Percentiles rank a stretch among this genome's conserved stretches.
Evolutionary conservation across 1,140 invertebrate species (phyloP).

Genomic region (Aphelenchoides besseyi): DNA sequence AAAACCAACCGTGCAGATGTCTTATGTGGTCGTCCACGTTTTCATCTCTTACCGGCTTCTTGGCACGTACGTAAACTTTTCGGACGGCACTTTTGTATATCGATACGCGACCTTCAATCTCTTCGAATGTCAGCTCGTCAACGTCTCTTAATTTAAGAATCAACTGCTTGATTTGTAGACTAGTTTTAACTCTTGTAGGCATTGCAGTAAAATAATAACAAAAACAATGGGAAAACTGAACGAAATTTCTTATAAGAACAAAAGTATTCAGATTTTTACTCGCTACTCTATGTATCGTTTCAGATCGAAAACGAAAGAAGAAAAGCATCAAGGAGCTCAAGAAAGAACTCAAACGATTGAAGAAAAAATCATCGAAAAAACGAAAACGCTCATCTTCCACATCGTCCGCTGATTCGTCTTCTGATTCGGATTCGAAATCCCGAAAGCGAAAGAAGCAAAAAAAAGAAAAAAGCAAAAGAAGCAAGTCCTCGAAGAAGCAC

Average conservation of each 20-base stretch:
- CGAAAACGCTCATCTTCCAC: constrained; percentile 15
- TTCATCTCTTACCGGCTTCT: too few relatives aligned
- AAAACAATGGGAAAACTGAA: too few relatives aligned
- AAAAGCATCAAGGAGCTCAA: constrained; percentile 25
- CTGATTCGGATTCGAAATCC: not conserved
- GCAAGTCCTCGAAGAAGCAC: constrained; percentile 12
- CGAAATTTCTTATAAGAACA: too few relatives aligned
- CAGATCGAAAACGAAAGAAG: constrained; percentile 25
- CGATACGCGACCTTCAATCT: too few relatives aligned
- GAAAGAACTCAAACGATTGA: constrained; percentile 21
- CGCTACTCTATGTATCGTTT: not conserved
- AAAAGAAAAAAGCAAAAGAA: constrained; percentile 4
- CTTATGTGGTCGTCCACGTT: too few relatives aligned
- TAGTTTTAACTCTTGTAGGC: too few relatives aligned
- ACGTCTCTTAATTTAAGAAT: too few relatives aligned
- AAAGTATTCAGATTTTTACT: not conserved
- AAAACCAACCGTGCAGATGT: too few relatives aligned
- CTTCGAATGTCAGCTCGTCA: too few relatives aligned
- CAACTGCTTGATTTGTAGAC: too few relatives aligned
- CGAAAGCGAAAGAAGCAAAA: constrained; percentile 6
- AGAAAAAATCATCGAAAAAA: constrained; percentile 15
- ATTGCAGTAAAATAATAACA: constrained; percentile 3
- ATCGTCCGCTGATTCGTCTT: not conserved
- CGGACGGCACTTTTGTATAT: too few relatives aligned
- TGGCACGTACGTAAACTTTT: too few relatives aligned